Percentiles rank a stretch among this genome's conserved stretches.
phyloP scores from a whole-genome alignment of 64 coral and sea anemone genomes.

The Stylophora pistillata region DNA sequence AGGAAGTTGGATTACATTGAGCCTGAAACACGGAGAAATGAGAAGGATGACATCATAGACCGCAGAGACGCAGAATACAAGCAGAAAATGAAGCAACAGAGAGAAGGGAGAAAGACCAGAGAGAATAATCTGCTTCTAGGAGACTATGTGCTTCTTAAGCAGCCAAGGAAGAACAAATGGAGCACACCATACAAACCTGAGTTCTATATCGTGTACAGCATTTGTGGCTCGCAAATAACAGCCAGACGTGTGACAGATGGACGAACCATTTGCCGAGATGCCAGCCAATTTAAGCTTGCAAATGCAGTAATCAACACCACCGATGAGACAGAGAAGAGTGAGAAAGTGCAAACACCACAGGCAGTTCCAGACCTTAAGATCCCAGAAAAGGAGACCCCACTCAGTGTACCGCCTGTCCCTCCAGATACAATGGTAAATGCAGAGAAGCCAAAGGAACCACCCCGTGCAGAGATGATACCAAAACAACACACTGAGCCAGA shows the following conservation, averaged over 20 bases:
- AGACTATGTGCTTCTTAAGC: too few relatives aligned
- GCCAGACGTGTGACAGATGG: constrained; percentile 43
- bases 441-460: too few relatives aligned
- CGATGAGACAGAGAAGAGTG: background rate
- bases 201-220: constrained; percentile 27
- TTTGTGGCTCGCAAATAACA: constrained; percentile 51
- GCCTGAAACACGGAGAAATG: constrained; percentile 1
- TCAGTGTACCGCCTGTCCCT: too few relatives aligned
- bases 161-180: too few relatives aligned
- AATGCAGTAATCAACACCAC: constrained; percentile 55
- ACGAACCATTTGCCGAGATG: constrained; percentile 56
- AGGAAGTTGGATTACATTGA: constrained; percentile 43
- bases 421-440: too few relatives aligned
- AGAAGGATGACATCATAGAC: constrained; percentile 30
- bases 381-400: too few relatives aligned
- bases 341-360: too few relatives aligned
- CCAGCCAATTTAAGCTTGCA: constrained; percentile 58
- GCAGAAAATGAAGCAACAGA: constrained; percentile 40
- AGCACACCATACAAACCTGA: too few relatives aligned
- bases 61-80: constrained; percentile 56
- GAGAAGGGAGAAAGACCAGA: constrained; percentile 46
- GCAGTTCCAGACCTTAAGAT: too few relatives aligned
- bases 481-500: too few relatives aligned
- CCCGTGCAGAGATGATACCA: too few relatives aligned
- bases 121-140: constrained; percentile 46